Conservation (phyloP, 2,113 vertebrate genomes). For the Campylomormyrus numenius region DNA sequence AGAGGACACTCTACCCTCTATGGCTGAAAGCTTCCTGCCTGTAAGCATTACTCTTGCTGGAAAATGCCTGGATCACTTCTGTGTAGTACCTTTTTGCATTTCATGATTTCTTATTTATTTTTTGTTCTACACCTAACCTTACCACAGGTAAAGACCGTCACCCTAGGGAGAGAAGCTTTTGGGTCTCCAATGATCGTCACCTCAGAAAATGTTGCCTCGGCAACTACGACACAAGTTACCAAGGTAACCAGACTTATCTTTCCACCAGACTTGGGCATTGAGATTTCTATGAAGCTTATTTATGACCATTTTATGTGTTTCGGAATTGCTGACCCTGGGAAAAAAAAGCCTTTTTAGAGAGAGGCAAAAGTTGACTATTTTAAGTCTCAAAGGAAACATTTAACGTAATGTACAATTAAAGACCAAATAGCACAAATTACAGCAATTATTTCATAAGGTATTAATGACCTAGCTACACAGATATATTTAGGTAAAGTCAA, state of each 20-base stretch:
- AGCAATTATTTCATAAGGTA: neutral
- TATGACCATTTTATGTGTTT: neutral
- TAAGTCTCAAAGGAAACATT: neutral
- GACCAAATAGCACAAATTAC: neutral
- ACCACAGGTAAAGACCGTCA: constrained; percentile 50
- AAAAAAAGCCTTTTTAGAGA: neutral
- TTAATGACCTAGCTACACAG: neutral
- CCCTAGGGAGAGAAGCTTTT: constrained; percentile 46
- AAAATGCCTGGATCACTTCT: neutral
- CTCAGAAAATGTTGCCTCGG: constrained; percentile 86
- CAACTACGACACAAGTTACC: constrained; percentile 94
- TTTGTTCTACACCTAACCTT: constrained; percentile 4
- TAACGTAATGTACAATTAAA: neutral
- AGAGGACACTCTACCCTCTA: constrained; percentile 51
- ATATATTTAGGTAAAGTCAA: neutral
- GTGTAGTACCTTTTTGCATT: neutral
- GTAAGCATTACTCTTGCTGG: constrained; percentile 40
- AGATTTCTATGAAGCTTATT: neutral
- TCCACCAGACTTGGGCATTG: neutral
- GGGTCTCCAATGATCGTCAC: constrained; percentile 61
- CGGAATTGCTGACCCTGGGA: neutral
- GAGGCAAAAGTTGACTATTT: neutral
- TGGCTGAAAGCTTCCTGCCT: constrained; percentile 61
- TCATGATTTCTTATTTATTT: neutral
- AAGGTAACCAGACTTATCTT: constrained; percentile 68